Percentiles rank a stretch among this genome's conserved stretches.
Evolutionary conservation across 2,797 vertebrate species (phyloP).

Genomic region (Helostoma temminkii): DNA sequence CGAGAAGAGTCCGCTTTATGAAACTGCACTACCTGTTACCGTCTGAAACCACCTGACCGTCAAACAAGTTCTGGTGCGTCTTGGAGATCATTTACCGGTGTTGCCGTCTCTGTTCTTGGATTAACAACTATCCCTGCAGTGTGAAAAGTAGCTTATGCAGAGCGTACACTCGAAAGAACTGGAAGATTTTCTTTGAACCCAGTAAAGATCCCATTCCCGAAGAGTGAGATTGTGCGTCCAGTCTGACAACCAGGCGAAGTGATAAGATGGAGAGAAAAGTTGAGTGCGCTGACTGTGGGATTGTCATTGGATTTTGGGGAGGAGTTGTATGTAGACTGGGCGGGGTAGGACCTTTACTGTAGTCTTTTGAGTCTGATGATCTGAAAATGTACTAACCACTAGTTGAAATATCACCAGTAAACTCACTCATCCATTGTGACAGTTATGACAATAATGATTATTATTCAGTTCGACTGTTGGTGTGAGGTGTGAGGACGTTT

Average conservation of each 20-base stretch:
- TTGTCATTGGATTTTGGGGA: conserved; percentile 64
- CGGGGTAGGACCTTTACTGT: conserved; percentile 18
- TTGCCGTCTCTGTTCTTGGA: conserved; percentile 45
- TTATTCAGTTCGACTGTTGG: too few relatives aligned
- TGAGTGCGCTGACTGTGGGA: conserved; percentile 42
- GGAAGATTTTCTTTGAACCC: conserved; percentile 84
- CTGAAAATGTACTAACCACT: background rate
- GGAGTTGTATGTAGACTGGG: conserved; percentile 52
- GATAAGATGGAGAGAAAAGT: conserved; percentile 52
- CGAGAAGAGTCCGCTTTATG: conserved; percentile 3
- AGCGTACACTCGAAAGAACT: conserved; percentile 84
- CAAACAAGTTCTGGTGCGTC: conserved; percentile 37
- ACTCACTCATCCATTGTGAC: background rate
- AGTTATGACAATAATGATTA: background rate
- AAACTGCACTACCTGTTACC: conserved; percentile 24
- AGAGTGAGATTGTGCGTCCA: conserved; percentile 75
- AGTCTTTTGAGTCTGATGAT: background rate
- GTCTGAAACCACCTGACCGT: conserved; percentile 27
- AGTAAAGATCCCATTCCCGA: conserved; percentile 86
- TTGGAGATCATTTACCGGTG: conserved; percentile 50
- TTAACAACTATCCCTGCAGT: conserved; percentile 83
- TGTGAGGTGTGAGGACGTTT: background rate
- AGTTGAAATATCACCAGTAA: background rate
- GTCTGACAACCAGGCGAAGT: conserved; percentile 63
- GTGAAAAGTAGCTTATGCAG: conserved; percentile 85